phyloP scores from a whole-genome alignment of 1,140 invertebrate species.

The Neuroterus valhalla region DNA sequence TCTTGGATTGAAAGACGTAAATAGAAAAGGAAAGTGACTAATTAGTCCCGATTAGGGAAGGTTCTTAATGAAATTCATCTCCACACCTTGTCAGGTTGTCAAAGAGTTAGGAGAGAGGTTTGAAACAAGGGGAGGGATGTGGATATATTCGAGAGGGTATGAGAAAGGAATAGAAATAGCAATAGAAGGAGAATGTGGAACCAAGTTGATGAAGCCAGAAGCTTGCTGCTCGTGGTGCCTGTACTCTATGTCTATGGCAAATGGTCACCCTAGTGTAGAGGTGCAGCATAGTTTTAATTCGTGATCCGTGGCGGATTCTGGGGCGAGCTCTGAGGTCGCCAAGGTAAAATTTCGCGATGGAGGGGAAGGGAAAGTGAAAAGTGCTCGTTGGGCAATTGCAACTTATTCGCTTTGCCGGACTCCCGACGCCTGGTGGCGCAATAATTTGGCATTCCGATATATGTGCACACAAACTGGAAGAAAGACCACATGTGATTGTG shows the following conservation, averaged over 20 bases:
- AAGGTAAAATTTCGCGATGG: slow-evolving; percentile 57
- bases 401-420: slow-evolving; percentile 57
- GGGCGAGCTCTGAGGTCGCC: slow-evolving; percentile 45
- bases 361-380: slow-evolving; percentile 69
- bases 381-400: slow-evolving; percentile 68
- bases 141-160: neutral
- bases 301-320: slow-evolving; percentile 55
- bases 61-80: slow-evolving; percentile 6
- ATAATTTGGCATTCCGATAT: slow-evolving; percentile 72
- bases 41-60: neutral
- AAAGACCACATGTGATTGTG: slow-evolving; percentile 1
- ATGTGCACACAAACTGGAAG: slow-evolving; percentile 31
- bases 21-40: neutral
- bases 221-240: too few relatives aligned
- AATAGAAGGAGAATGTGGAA: slow-evolving; percentile 19
- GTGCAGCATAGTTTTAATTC: slow-evolving; percentile 39
- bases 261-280: slow-evolving; percentile 37
- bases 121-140: neutral
- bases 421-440: slow-evolving; percentile 63
- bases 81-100: slow-evolving; percentile 5
- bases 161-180: slow-evolving; percentile 11
- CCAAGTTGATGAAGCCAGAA: neutral
- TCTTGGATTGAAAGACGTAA: neutral
- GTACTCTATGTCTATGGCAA: too few relatives aligned
- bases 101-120: neutral